Conservation (phyloP, 1,140 invertebrate genomes). For the Andricus grossulariae region DNA sequence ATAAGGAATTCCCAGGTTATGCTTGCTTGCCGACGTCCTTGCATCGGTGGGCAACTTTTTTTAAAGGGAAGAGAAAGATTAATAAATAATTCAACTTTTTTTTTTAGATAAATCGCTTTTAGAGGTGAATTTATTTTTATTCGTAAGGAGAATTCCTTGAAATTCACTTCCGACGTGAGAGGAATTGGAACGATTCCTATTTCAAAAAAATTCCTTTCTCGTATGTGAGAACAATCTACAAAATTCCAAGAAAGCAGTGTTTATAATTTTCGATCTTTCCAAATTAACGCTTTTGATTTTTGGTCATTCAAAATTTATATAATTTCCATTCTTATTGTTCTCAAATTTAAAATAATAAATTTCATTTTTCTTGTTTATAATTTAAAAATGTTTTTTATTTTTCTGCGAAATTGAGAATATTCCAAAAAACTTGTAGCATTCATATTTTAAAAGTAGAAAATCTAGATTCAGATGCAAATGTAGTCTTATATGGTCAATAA, state of each 20-base stretch:
- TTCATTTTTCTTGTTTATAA: too few species aligned
- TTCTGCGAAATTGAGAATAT: too few species aligned
- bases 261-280: too few species aligned
- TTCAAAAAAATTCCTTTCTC: not conserved
- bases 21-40: not conserved
- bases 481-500: too few species aligned
- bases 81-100: conserved; percentile 20
- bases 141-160: not conserved
- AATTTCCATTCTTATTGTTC: too few species aligned
- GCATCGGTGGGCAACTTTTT: not conserved
- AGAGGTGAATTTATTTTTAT: not conserved
- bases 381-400: too few species aligned
- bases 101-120: not conserved
- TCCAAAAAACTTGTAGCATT: too few species aligned
- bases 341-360: too few species aligned
- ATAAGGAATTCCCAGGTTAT: conserved; percentile 20
- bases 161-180: not conserved
- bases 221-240: not conserved
- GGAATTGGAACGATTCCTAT: not conserved
- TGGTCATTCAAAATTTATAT: too few species aligned
- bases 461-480: too few species aligned
- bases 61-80: conserved; percentile 8
- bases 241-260: not conserved
- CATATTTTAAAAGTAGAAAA: too few species aligned
- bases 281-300: too few species aligned